phyloP scores from a whole-genome alignment of 37 sponge, comb jelly and placozoan genomes.

The Cliona cf. orientalis region DNA sequence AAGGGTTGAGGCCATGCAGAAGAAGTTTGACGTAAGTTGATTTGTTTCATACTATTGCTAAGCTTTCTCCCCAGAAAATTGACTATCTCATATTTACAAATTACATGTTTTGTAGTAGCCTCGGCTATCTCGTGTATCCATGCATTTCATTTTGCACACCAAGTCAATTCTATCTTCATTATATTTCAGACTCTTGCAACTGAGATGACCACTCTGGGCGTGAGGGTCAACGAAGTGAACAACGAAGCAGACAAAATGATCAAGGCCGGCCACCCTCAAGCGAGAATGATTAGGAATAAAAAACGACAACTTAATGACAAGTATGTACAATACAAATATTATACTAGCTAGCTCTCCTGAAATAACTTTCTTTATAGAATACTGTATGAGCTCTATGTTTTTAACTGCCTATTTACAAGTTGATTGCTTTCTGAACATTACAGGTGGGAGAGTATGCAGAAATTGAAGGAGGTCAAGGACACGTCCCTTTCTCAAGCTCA shows the following conservation, averaged over 20 bases:
- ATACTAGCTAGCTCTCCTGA: not conserved
- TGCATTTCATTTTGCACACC: slow-evolving; percentile 6
- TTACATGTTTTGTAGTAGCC: not conserved
- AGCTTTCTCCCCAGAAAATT: not conserved
- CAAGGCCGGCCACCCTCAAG: slow-evolving; percentile 69
- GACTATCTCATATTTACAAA: not conserved
- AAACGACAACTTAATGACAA: slow-evolving; percentile 74
- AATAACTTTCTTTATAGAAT: not conserved
- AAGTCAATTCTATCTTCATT: not conserved
- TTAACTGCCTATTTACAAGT: not conserved
- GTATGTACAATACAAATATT: not conserved
- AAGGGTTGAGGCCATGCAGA: slow-evolving; percentile 89
- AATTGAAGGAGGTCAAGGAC: slow-evolving; percentile 63
- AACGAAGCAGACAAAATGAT: slow-evolving; percentile 79
- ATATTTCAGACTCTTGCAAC: slow-evolving; percentile 69
- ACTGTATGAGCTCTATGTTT: not conserved
- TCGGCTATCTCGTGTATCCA: not conserved
- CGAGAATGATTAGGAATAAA: slow-evolving; percentile 52
- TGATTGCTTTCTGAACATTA: not conserved
- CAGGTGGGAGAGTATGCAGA: slow-evolving; percentile 79
- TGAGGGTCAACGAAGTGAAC: slow-evolving; percentile 72
- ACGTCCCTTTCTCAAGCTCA: slow-evolving; percentile 55
- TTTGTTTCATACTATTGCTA: not conserved
- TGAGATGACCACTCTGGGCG: slow-evolving; percentile 76
- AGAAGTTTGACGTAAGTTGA: slow-evolving; percentile 85